A percentile compares a stretch with the other conserved stretches of the same genome.
phyloP scores from a whole-genome alignment of 2,113 vertebrate species.

The Ceyx melanurus region DNA sequence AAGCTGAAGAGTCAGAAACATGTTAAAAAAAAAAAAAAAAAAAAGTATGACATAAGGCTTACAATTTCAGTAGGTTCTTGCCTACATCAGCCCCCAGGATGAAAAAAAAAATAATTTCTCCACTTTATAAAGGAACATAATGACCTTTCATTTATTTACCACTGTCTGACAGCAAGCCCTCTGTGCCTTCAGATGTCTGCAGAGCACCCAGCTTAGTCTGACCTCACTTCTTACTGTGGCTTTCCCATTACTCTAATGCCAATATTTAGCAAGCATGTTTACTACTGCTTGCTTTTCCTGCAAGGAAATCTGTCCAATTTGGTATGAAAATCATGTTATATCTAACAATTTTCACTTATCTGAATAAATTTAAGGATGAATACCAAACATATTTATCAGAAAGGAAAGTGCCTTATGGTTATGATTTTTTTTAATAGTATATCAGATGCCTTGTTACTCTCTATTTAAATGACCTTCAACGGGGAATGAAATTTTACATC shows the following conservation, averaged over 20 bases:
- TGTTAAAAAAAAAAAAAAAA: too few species aligned
- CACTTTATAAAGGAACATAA: neutral
- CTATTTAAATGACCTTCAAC: neutral
- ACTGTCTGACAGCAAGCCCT: neutral
- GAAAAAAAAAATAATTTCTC: neutral
- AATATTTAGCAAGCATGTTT: neutral
- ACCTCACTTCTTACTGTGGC: neutral
- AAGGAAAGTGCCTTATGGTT: neutral
- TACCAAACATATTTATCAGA: neutral
- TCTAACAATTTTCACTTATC: neutral
- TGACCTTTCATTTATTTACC: conserved; percentile 44
- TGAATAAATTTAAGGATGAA: neutral
- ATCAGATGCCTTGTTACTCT: neutral
- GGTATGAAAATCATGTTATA: neutral
- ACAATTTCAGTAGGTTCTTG: too few species aligned
- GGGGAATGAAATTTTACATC: neutral
- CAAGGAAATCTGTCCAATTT: neutral
- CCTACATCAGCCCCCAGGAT: too few species aligned
- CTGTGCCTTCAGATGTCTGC: conserved; percentile 23
- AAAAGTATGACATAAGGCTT: too few species aligned
- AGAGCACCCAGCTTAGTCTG: neutral
- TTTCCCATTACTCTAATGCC: neutral
- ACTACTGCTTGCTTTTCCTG: neutral
- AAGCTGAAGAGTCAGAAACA: neutral
- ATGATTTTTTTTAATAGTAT: neutral